Percentiles rank a stretch among this genome's conserved stretches.
Conservation (phyloP, 2,113 vertebrate species). For the Chaetura pelagica region DNA sequence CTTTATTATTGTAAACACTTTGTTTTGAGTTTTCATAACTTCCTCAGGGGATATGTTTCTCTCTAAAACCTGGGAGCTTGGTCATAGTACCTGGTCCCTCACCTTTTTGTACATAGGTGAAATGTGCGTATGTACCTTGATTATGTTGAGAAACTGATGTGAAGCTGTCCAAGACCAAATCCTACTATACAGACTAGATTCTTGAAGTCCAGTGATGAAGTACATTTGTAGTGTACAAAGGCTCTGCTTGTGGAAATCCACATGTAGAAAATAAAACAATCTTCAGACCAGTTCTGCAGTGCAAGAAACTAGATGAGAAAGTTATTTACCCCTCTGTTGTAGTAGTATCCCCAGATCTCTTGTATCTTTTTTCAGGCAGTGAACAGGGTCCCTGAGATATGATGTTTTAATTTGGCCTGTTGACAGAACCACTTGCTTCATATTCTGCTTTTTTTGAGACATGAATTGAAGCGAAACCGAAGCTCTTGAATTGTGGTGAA, state of each 20-base stretch:
- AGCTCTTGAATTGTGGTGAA: background rate
- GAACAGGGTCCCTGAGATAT: background rate
- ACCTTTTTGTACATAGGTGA: background rate
- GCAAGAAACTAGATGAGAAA: background rate
- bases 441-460: background rate
- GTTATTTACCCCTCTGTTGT: background rate
- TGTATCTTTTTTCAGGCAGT: background rate
- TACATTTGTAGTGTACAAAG: background rate
- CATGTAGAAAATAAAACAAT: background rate
- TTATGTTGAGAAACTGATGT: background rate
- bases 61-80: background rate
- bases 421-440: background rate
- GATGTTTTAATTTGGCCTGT: background rate
- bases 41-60: background rate
- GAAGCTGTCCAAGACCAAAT: background rate
- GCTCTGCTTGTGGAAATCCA: background rate
- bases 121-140: background rate
- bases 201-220: background rate
- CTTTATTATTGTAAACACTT: background rate
- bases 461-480: background rate
- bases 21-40: background rate
- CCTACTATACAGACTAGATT: background rate
- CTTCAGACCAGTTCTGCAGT: background rate
- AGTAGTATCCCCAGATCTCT: background rate
- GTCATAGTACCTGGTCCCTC: background rate